Base-by-base conservation (phyloP, 2,888 invertebrate genomes). In the Cheiracanthium punctorium region DNA sequence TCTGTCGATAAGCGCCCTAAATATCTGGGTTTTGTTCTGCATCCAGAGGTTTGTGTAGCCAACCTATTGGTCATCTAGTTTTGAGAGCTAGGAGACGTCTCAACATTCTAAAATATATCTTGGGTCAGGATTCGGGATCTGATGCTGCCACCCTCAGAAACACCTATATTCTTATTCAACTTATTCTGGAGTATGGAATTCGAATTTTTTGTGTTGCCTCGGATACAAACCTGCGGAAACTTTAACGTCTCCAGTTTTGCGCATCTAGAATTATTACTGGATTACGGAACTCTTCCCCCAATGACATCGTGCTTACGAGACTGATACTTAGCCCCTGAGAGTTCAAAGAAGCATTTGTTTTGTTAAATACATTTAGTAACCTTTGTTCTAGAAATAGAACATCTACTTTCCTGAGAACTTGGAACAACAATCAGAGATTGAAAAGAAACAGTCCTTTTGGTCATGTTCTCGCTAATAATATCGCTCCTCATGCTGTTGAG, bases 241-340 rank as follows among this genome's bases (percentile, higher is more conserved):
- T n/a, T 43, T 30, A 69, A 41, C 0, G 28, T 10, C 24, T 65
- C 7, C 65, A 64, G 33, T 20, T 75, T 33, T 28, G 75, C 32
- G 65, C 75, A 41, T 20, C 75, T 32, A 32, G 75, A 32, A 65
- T 75, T 48, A 76, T 76, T 32, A 69, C 76, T 33, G 76, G 67
- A 8, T 12, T 48, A 24, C 37, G 37, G 0, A 65, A 28, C 14
- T 20, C 37, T 10, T 75, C 37, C 29, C 30, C 32, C 5, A 30
- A 30, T 2, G 29, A 30, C 2, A 58, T 58, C 24, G 58, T 58
- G 12, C 24, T 4, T n/a, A 17, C 12, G 12, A 24, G 58, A 24
- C 58, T 7, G 58, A 58, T 58, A 20, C 24, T 20, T 4, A 24
- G 58, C 20, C 24, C 24, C 58, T 58, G 24, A 24, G 58, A 7